A percentile compares a stretch with the other conserved stretches of the same genome.
These are phyloP conservation scores for Liolophura sinensis DNA, from an alignment of 1,140 invertebrate genomes.

Conservation along the genomic window DNA sequence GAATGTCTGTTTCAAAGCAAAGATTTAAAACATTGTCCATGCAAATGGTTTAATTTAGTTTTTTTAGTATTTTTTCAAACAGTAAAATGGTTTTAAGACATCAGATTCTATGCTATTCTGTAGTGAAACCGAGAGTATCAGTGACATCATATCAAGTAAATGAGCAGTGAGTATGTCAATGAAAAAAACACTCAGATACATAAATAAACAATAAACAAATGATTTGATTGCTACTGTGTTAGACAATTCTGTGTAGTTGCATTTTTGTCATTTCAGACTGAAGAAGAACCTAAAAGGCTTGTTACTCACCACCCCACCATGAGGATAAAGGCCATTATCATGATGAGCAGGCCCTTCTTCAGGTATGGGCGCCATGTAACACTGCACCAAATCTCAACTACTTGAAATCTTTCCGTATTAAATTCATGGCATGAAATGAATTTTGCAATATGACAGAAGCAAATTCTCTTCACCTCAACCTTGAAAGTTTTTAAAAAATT, in stretches of 20 bases:
- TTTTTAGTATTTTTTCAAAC: too few species aligned
- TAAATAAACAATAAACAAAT: not conserved
- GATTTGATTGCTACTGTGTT: not conserved
- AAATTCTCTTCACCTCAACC: not conserved
- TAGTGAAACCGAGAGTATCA: too few species aligned
- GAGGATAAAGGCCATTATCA: conserved; percentile 83
- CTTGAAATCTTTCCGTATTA: not conserved
- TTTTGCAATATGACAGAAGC: not conserved
- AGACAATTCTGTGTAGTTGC: not conserved
- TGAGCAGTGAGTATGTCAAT: too few species aligned
- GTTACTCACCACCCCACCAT: conserved; percentile 88
- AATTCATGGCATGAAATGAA: not conserved
- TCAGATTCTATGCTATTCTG: too few species aligned
- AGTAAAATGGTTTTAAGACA: too few species aligned
- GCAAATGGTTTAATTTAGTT: too few species aligned
- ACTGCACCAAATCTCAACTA: too few species aligned
- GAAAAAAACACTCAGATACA: too few species aligned
- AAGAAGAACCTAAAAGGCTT: conserved; percentile 83
- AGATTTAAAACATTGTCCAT: too few species aligned
- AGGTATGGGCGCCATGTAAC: conserved; percentile 64
- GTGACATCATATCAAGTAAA: too few species aligned
- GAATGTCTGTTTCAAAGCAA: too few species aligned
- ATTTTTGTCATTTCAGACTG: conserved; percentile 58
- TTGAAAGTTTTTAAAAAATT: too few species aligned
- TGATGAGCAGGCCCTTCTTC: conserved; percentile 79